phyloP scores from a whole-genome alignment of 2,888 invertebrate species.

The Ectemnius lituratus region DNA sequence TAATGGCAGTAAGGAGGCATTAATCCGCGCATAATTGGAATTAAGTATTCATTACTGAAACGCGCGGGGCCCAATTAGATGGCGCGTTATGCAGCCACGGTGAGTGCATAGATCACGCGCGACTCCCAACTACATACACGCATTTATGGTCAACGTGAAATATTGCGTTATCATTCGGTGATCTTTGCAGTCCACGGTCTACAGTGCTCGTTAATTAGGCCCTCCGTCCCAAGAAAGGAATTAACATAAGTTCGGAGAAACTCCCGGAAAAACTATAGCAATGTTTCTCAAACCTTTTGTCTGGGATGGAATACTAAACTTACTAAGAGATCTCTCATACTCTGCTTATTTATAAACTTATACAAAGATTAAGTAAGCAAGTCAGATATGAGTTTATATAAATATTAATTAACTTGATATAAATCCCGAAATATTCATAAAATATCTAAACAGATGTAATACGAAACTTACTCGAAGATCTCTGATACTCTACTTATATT shows the following conservation, averaged over 20 bases:
- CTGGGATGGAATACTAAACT: too few relatives aligned
- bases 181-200: background rate
- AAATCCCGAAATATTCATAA: too few relatives aligned
- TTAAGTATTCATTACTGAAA: slow-evolving; percentile 4
- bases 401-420: too few relatives aligned
- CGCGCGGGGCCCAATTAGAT: background rate
- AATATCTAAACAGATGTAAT: too few relatives aligned
- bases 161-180: background rate
- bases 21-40: background rate
- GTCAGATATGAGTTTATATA: too few relatives aligned
- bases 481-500: too few relatives aligned
- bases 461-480: too few relatives aligned
- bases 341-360: too few relatives aligned
- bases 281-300: background rate
- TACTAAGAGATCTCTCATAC: too few relatives aligned
- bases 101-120: background rate
- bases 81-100: background rate
- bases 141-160: background rate
- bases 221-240: background rate
- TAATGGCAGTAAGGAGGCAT: too few relatives aligned
- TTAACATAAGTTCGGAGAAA: background rate
- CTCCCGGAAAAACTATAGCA: background rate
- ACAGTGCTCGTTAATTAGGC: background rate
- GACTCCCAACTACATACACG: background rate
- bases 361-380: too few relatives aligned